These are phyloP conservation scores for Protonemura montana DNA, from an alignment of 2,888 invertebrate genomes.

Conservation along the genomic window DNA sequence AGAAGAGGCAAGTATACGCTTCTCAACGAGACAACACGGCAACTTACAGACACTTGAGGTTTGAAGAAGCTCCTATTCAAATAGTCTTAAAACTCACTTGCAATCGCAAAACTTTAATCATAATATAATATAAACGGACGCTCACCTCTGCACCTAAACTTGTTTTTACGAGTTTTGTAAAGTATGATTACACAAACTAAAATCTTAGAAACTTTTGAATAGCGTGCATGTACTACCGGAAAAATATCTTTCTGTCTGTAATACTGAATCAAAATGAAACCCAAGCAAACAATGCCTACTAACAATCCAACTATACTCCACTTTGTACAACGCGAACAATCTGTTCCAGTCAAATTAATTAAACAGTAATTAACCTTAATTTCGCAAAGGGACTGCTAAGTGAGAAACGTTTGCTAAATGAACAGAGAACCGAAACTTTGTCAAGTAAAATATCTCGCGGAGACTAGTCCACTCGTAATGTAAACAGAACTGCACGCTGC, in stretches of 20 bases:
- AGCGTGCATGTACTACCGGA: background rate
- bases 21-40: background rate
- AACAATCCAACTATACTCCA: background rate
- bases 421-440: background rate
- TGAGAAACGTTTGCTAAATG: background rate
- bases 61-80: background rate
- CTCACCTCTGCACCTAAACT: background rate
- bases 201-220: background rate
- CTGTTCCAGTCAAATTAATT: conserved; percentile 12
- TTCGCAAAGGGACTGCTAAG: background rate
- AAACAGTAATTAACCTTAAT: conserved; percentile 1
- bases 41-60: background rate
- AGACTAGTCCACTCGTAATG: background rate
- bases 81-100: background rate
- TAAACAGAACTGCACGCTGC: background rate
- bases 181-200: background rate
- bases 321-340: conserved; percentile 4
- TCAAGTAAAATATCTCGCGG: background rate
- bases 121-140: background rate
- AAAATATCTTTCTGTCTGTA: background rate
- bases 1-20: background rate
- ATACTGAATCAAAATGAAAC: background rate
- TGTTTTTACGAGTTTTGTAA: conserved; percentile 5
- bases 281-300: background rate
- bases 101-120: background rate